Conservation (phyloP, 2,888 invertebrate genomes). For the Lagria hirta region DNA sequence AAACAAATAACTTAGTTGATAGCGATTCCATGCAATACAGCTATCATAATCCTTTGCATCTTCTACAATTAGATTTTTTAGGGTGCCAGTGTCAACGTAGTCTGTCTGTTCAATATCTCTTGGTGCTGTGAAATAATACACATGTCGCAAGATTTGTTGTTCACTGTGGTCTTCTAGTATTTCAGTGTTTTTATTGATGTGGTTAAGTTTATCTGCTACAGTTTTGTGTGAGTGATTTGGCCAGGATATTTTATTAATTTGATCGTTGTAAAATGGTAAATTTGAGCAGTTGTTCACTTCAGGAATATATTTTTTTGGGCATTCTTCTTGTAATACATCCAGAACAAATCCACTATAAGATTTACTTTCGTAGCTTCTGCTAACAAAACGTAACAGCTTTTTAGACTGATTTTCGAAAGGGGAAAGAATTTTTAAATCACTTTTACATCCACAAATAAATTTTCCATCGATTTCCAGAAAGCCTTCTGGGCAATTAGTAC, state of each 20-base stretch:
- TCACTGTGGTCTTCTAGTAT: conserved; percentile 20
- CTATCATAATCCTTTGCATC: conserved; percentile 33
- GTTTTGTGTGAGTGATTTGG: conserved; percentile 29
- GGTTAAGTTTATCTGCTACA: conserved; percentile 32
- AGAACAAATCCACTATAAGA: conserved; percentile 58
- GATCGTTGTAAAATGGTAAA: conserved; percentile 34
- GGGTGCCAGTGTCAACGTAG: conserved; percentile 42
- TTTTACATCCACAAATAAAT: conserved; percentile 61
- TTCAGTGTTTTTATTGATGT: conserved; percentile 37
- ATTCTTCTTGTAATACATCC: conserved; percentile 61
- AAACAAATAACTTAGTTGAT: conserved; percentile 31
- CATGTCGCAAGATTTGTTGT: conserved; percentile 35
- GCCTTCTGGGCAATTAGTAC: conserved; percentile 54
- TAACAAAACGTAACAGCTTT: conserved; percentile 55
- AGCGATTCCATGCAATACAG: conserved; percentile 37
- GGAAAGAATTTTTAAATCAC: conserved; percentile 50
- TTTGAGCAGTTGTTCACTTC: conserved; percentile 7
- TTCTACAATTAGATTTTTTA: conserved; percentile 28
- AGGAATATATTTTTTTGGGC: conserved; percentile 44
- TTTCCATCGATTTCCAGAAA: conserved; percentile 61
- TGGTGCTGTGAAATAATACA: conserved; percentile 43
- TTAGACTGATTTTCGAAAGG: conserved; percentile 47
- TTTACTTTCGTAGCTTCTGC: conserved; percentile 51
- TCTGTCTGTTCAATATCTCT: conserved; percentile 44
- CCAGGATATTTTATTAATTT: conserved; percentile 33